A percentile compares a stretch with the other conserved stretches of the same genome.
Evolutionary conservation across 2,888 invertebrate species (phyloP).

Genomic region (Andrena bucephala): DNA sequence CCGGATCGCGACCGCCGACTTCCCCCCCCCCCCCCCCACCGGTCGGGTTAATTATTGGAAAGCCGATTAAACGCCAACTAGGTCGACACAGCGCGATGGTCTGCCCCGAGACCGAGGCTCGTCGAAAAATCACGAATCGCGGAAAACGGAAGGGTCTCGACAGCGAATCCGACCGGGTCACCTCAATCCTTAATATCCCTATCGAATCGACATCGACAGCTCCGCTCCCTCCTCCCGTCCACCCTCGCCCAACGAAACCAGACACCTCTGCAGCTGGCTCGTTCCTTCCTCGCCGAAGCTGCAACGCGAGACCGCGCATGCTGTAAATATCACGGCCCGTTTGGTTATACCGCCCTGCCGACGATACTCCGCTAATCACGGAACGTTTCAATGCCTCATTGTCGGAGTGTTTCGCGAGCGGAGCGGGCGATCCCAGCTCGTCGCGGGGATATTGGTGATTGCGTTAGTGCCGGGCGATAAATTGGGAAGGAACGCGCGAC

Average conservation of each 20-base stretch:
- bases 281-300: slow-evolving; percentile 15
- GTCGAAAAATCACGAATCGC: slow-evolving; percentile 34
- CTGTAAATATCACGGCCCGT: slow-evolving; percentile 32
- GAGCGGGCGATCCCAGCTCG: not conserved
- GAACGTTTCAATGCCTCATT: slow-evolving; percentile 33
- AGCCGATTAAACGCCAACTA: slow-evolving; percentile 49
- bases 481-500: not conserved
- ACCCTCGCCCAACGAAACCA: not conserved
- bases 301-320: slow-evolving; percentile 36
- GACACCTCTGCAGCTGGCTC: too few relatives aligned
- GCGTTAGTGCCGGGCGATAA: not conserved
- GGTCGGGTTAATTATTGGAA: slow-evolving; percentile 39
- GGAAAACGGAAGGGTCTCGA: too few relatives aligned
- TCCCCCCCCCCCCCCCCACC: too few relatives aligned
- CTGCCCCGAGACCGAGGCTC: slow-evolving; percentile 19
- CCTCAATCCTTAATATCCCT: slow-evolving; percentile 70
- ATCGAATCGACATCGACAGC: slow-evolving; percentile 36
- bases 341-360: not conserved
- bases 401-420: slow-evolving; percentile 27
- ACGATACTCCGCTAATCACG: slow-evolving; percentile 21
- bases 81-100: slow-evolving; percentile 27
- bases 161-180: slow-evolving; percentile 48
- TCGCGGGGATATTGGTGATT: not conserved
- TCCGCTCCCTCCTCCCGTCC: not conserved
- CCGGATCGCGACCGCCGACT: slow-evolving; percentile 34